Base-by-base conservation (phyloP, 2,888 invertebrate species). In the Periphyllus acericola region DNA sequence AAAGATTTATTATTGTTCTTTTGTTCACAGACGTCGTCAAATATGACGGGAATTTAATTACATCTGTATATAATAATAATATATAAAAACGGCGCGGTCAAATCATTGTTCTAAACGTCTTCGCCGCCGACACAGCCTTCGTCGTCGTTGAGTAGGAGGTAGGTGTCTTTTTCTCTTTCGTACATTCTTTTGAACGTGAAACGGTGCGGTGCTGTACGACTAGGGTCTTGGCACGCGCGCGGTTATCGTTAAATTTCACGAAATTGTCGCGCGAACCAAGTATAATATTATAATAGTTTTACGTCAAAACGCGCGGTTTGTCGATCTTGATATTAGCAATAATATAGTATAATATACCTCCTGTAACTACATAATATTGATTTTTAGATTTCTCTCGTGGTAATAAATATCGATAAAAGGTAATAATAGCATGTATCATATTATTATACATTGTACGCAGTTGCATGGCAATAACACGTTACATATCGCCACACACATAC, bases 1-100 rank as follows among this genome's bases (percentile, higher is more conserved):
- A 87, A 87, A 87, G 87, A 87, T 87, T 87, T 87, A 87, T 87
- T 87, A 87, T 87, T 87, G 87, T 87, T 87, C 87, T 81, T 80
- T 87, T 87, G 84, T 85, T 78, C 84, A 25, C 84, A 78, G 84
- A 76, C 84, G 68, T 78, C 84, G 68, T 78, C 84, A 46, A 85
- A 83, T 78, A 85, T 78, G 84, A 85, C 84, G 84, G 84, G 84
- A 85, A 85, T 85, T 85, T 85, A 85, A 85, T 85, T 85, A 85
- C 84, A 52, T 85, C 84, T 78, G 76, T 40, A 40, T 40, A 40
- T 55, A 25, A 52, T 32, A 25, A 82, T 34, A 75, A 32, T 83
- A 17, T 83, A 83, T 46, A 84, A 76, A 84, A 84, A 46, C 76
- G 66, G 29, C 60, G 66, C 66, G 66, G 83, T 75, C 60, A 66